Percentiles rank a stretch among this genome's conserved stretches.
phyloP scores from a whole-genome alignment of 2,888 invertebrate species.

The Himalopsyche japonica region DNA sequence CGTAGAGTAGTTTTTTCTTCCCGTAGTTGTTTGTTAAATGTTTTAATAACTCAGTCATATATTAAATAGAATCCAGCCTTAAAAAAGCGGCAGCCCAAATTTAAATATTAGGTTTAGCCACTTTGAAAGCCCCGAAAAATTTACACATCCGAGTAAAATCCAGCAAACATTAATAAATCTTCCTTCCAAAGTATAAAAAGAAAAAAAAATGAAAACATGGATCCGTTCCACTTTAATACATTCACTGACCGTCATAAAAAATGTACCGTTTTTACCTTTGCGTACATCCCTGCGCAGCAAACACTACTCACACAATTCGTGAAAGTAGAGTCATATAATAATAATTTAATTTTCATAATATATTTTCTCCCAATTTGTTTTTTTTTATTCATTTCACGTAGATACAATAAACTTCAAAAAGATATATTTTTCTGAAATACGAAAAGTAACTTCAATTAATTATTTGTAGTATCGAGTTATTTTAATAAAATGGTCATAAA shows the following conservation, averaged over 20 bases:
- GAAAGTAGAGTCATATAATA: not conserved
- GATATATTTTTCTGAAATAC: too few species aligned
- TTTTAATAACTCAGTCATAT: not conserved
- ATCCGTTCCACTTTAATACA: slow-evolving; percentile 27
- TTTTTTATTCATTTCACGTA: too few species aligned
- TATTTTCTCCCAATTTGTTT: too few species aligned
- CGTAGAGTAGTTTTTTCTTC: too few species aligned
- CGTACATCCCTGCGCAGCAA: slow-evolving; percentile 6
- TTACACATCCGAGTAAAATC: slow-evolving; percentile 1
- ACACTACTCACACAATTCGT: not conserved
- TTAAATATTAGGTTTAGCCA: not conserved
- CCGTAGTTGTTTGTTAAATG: too few species aligned
- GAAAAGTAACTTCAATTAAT: too few species aligned
- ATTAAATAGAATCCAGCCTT: not conserved
- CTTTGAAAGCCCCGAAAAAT: not conserved
- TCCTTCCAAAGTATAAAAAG: not conserved
- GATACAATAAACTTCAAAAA: too few species aligned
- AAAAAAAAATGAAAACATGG: slow-evolving; percentile 3
- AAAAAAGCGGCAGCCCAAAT: not conserved
- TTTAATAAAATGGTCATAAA: too few species aligned
- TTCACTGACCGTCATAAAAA: slow-evolving; percentile 36
- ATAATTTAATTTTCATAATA: too few species aligned
- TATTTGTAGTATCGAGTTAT: too few species aligned
- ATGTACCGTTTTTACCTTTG: slow-evolving; percentile 2
- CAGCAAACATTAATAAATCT: not conserved